Evolutionary conservation across 2,797 vertebrate species (phyloP), one percentile per base, ranked within the genome.

Genomic region (Chanos chanos): DNA sequence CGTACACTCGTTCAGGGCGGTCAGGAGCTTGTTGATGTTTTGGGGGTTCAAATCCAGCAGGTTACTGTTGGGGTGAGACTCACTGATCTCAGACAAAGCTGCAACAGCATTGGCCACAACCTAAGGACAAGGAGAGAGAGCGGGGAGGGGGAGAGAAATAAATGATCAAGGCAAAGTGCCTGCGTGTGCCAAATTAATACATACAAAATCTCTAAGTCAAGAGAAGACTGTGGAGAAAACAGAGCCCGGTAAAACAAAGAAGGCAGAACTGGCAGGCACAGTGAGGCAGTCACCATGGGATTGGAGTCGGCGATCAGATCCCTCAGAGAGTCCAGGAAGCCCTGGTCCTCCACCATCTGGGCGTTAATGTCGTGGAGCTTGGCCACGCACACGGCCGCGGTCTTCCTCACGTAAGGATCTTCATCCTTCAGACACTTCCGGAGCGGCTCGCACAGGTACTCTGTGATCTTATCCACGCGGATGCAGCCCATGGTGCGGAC

Each of bases 401-500:
- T 99, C 86, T 99, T 99, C 60, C 96, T 92, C 39, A 99, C 97
- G 0, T 99, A 99, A 0, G 97, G 97, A 73, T 99, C 97, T 75
- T 99, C 97, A 1, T 99, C 96, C 80, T 99, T 99, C 48, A 99
- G 87, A 54, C 97, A 99, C 77, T 99, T 99, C 70, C 95, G 92
- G 49, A 99, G 92, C 0, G 97, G 96, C 82, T 99, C 96, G 13
- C 97, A 99, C 77, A 99, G 85, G 71, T 99, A 98, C 77, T 99
- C 95, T 0, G 96, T 99, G 83, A 99, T 99, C 76, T 99, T 99
- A 73, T 99, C 97, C 71, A 99, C 96, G 0, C 94, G 86, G 81
- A 99, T 99, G 76, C 96, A 99, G 2, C 97, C 96, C 97, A 99
- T 99, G 3, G 97, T 99, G 59, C 97, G 93, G 7, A 99, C 97